Base-by-base conservation (phyloP, 2,113 vertebrate species). In the Trinectes maculatus region DNA sequence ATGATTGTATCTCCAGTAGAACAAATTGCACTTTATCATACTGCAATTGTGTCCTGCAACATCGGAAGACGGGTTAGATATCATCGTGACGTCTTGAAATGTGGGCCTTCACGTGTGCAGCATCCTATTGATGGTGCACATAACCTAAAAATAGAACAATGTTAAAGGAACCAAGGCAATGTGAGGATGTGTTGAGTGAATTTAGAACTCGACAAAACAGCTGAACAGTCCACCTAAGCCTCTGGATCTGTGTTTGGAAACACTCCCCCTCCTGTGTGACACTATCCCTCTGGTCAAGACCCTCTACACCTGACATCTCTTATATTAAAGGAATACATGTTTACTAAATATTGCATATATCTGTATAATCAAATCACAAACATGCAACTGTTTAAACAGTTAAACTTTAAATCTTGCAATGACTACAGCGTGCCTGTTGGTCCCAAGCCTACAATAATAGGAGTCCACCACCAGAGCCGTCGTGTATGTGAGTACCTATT, bases 201-300 rank as follows among this genome's bases (percentile, higher is more conserved):
- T 82, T 81, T 82, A 86, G 84, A 90, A 87, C 76, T 85, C 52
- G 81, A 81, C 69, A 70, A 89, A 89, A 89, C 88, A 91, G 89
- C 87, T 90, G 89, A 91, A 82, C 70, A 63, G 66, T 83, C 58
- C 72, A 60, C 43, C 43, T 91, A 87, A 91, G 85, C 82, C 82
- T 65, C 47, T 56, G 74, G 56, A 71, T 67, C 74, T 59, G 48
- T 53, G 62, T 87, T 82, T 88, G 77, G 85, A 78, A 67, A 54
- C 47, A 46, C 25, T 39, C 39, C 40, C 29, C 36, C 16, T 33
- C 33, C 24, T 13, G 25, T 71, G 74, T 73, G 71, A 76, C 81
- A 77, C 69, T 57, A 71, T 75, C 84, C 85, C 49, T 72, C 24
- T 67, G 47, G 60, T 68, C 59, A 71, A 40, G 43, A 31, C 51